Conservation (phyloP, 2,113 vertebrate genomes). For the Cyprinodon brontotheroides region DNA sequence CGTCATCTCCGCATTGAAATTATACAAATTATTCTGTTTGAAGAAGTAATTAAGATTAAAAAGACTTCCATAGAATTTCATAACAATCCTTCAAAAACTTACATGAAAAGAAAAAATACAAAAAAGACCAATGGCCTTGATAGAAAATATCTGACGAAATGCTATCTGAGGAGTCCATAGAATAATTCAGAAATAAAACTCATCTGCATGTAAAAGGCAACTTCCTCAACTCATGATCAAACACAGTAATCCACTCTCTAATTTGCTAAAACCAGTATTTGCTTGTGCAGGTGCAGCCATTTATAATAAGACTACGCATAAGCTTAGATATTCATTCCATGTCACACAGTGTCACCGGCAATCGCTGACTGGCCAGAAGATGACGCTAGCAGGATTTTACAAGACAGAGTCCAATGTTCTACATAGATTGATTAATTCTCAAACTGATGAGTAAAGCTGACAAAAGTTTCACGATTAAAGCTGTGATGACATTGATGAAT, state of each 20-base stretch:
- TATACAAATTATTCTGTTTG: too few relatives aligned
- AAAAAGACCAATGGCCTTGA: background rate
- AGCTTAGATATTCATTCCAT: background rate
- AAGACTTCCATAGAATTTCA: background rate
- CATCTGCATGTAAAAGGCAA: background rate
- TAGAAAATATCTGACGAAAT: background rate
- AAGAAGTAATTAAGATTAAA: background rate
- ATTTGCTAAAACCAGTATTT: background rate
- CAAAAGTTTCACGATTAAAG: conserved; percentile 60
- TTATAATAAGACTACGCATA: background rate
- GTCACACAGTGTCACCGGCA: background rate
- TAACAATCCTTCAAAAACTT: background rate
- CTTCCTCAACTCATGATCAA: background rate
- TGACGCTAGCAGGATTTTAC: conserved; percentile 32
- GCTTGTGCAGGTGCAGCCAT: background rate
- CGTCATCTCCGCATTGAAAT: too few relatives aligned
- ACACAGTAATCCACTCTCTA: background rate
- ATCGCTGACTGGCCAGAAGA: conserved; percentile 6
- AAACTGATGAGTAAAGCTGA: conserved; percentile 60
- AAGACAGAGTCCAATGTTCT: conserved; percentile 54
- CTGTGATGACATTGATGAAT: conserved; percentile 65
- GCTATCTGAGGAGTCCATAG: background rate
- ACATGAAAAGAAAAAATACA: background rate
- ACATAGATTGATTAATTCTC: conserved; percentile 60
- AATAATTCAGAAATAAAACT: background rate